Evolutionary conservation across 2,113 vertebrate genomes (phyloP), one percentile per base, ranked within the genome.

Genomic region (Riparia riparia): DNA sequence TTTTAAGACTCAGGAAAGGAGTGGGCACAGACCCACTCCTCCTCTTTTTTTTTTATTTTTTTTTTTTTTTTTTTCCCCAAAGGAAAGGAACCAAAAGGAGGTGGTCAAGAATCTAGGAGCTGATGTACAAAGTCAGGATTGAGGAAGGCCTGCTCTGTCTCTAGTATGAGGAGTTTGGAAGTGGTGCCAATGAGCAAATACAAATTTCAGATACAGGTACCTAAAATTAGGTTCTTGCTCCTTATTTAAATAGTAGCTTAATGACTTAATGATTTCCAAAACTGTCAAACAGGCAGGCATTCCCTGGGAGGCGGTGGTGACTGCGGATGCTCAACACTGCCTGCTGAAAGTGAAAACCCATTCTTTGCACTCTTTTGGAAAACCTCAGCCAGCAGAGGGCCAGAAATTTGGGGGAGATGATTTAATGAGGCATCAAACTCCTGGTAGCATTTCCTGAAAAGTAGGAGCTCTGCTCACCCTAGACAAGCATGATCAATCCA

Each of bases 361-460:
- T 57, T 70, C 79, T 89, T 96, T 37, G 76, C 81, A 64, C n/a
- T 4, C 44, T 81, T 57, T 50, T 12, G 8, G 78, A 80, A 93
- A 94, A 78, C 54, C 91, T 96, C 96, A 94, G 86, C 94, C 88
- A 93, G 95, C 93, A 97, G 93, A 93, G 78, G 95, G 87, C 89
- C 83, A 54, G 83, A 29, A 83, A n/a, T 54, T 69, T 87, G 77
- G 92, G 90, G 93, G 56, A 85, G 31, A 29, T 63, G 22, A 72
- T 61, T 71, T n/a, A 68, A 41, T 81, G 63, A 70, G 88, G 21
- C 37, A 42, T 44, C 34, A 39, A 65, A 41, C 9, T 83, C 19
- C 24, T 18, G 72, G 58, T 29, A 86, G 14, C 25, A 22, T 72
- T 82, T 45, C 16, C 54, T 32, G 37, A 65, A 84, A 89, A 34